Evolutionary conservation across 2,797 vertebrate species (phyloP).

Genomic region (Pseudotriccus pelzelni): DNA sequence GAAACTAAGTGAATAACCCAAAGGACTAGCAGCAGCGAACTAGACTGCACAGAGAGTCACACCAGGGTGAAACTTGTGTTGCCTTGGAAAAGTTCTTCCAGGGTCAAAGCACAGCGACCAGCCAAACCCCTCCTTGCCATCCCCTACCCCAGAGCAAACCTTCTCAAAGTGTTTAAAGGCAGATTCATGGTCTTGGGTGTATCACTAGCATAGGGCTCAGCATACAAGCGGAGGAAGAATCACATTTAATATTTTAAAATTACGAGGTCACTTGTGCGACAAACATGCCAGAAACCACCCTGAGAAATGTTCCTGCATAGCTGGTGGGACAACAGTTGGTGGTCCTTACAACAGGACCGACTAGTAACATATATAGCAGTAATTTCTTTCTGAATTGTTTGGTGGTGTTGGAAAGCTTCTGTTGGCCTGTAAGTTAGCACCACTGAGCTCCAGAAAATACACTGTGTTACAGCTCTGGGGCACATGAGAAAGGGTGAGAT

Average conservation of each 20-base stretch:
- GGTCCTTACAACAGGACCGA: neutral
- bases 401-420: neutral
- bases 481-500: neutral
- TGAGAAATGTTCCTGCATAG: neutral
- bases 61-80: accelerated
- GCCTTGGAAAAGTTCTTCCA: neutral
- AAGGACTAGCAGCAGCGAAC: neutral
- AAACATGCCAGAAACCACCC: neutral
- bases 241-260: neutral
- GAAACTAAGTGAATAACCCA: neutral
- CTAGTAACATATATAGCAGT: neutral
- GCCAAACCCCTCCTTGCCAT: neutral
- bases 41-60: neutral
- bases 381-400: neutral
- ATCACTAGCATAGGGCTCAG: neutral
- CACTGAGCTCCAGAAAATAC: neutral
- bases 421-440: neutral
- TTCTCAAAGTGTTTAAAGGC: neutral
- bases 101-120: neutral
- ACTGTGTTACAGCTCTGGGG: neutral
- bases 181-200: neutral
- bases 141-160: neutral
- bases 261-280: neutral
- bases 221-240: neutral
- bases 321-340: accelerated